A percentile compares a stretch with the other conserved stretches of the same genome.
phyloP scores from a whole-genome alignment of 2,797 vertebrate species.

The Scyliorhinus canicula region DNA sequence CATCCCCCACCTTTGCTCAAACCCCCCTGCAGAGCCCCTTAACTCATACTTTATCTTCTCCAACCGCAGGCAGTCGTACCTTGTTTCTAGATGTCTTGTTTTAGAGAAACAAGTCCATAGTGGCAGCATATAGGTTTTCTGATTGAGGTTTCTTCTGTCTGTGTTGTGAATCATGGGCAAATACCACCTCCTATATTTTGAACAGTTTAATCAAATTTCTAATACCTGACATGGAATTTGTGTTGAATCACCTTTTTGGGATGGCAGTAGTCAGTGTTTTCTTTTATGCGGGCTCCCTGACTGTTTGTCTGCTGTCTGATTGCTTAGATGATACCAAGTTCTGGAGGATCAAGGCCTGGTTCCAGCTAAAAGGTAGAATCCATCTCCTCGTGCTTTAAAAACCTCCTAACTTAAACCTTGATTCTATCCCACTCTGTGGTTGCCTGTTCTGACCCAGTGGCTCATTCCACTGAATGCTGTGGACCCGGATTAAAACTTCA shows the following conservation, averaged over 20 bases:
- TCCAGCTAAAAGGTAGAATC: background rate
- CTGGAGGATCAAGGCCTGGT: background rate
- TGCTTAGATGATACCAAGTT: background rate
- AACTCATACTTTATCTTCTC: too few species aligned
- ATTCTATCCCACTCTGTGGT: background rate
- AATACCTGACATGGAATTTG: background rate
- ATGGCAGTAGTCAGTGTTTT: background rate
- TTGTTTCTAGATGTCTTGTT: background rate
- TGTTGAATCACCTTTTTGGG: background rate
- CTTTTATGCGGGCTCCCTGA: background rate
- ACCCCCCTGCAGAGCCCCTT: too few species aligned
- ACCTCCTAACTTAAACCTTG: background rate
- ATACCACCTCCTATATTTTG: background rate
- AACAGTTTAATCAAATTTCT: background rate
- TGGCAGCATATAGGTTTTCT: background rate
- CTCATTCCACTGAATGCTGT: background rate
- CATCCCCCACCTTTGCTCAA: too few species aligned
- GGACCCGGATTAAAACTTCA: background rate
- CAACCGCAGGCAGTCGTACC: too few species aligned
- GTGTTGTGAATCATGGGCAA: background rate
- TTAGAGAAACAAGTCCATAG: background rate
- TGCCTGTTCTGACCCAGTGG: background rate
- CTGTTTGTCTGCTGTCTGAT: background rate
- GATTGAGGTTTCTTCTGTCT: background rate
- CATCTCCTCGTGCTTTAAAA: background rate